These are phyloP conservation scores for Betta splendens DNA, from an alignment of 2,797 vertebrate genomes.

Conservation along the genomic window DNA sequence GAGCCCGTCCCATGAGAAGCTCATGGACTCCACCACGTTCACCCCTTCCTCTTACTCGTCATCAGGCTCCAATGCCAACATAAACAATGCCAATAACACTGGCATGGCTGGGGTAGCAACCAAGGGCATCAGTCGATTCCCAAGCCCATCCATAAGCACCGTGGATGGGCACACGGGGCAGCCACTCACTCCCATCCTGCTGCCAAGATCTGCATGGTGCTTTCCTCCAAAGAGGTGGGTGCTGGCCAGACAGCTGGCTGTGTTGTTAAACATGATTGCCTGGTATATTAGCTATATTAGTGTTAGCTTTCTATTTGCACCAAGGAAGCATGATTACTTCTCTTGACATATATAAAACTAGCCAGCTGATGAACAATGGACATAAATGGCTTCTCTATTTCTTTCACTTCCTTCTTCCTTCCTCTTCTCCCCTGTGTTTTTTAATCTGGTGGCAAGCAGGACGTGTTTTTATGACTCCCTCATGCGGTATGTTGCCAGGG, in stretches of 20 bases:
- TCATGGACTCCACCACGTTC: constrained; percentile 95
- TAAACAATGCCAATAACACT: constrained; percentile 99
- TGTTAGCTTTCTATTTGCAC: constrained; percentile 2
- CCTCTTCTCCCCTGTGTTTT: constrained; percentile 54
- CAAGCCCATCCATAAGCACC: constrained; percentile 88
- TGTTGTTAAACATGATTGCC: constrained; percentile 1
- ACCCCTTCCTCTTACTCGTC: constrained; percentile 97
- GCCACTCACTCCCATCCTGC: constrained; percentile 87
- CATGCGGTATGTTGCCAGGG: constrained; percentile 82
- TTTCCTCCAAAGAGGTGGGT: constrained; percentile 91
- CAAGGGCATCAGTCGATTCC: constrained; percentile 79
- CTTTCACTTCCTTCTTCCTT: constrained; percentile 51
- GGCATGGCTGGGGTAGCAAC: constrained; percentile 79
- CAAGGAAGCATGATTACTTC: constrained; percentile 8
- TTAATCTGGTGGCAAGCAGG: constrained; percentile 80
- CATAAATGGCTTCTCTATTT: constrained; percentile 47
- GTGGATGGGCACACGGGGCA: constrained; percentile 88
- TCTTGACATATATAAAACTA: constrained; percentile 8
- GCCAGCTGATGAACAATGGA: constrained; percentile 2
- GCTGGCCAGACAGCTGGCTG: neutral
- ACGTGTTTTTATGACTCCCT: constrained; percentile 83
- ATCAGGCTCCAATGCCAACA: constrained; percentile 97
- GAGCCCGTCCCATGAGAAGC: constrained; percentile 95
- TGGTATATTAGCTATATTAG: neutral
- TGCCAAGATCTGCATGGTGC: constrained; percentile 90